These are phyloP conservation scores for Hormiphora californensis DNA, from an alignment of 37 sponge, comb jelly and placozoan genomes.

Conservation along the genomic window DNA sequence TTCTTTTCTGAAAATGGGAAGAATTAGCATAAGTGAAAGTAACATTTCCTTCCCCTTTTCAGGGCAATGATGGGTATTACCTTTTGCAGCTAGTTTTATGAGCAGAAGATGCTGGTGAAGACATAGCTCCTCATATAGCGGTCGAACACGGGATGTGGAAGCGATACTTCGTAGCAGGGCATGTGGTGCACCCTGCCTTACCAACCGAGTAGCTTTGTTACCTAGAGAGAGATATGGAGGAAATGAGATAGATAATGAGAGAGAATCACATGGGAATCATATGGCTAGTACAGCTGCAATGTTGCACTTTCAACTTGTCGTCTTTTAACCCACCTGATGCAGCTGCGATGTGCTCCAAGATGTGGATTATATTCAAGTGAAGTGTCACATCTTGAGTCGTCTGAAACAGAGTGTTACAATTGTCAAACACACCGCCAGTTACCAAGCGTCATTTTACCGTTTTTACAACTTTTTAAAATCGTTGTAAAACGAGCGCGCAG, in stretches of 20 bases:
- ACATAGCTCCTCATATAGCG: conserved; percentile 35
- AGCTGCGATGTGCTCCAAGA: conserved; percentile 23
- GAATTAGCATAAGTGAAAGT: background rate
- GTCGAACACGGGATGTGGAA: conserved; percentile 28
- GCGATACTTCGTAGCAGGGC: conserved; percentile 33
- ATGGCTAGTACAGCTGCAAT: no score
- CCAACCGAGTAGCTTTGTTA: conserved; percentile 19
- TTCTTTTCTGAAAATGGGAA: conserved; percentile 59
- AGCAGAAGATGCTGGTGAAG: conserved; percentile 56
- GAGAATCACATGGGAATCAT: background rate
- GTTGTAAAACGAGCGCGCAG: no score
- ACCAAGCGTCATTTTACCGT: no score
- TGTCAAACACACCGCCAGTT: no score
- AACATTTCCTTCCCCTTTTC: background rate
- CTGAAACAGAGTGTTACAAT: conserved; percentile 4
- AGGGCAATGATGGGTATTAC: conserved; percentile 12
- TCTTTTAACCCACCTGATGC: background rate
- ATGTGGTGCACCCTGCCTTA: conserved; percentile 38
- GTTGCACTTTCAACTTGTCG: background rate
- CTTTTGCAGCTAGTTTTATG: conserved; percentile 60
- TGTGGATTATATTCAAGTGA: conserved; percentile 18
- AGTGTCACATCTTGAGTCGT: conserved; percentile 40
- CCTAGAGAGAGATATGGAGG: background rate
- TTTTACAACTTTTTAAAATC: no score
- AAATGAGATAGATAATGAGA: background rate